Percentiles rank a stretch among this genome's conserved stretches.
phyloP scores from a whole-genome alignment of 2,113 vertebrate genomes.

The Piprites chloris region DNA sequence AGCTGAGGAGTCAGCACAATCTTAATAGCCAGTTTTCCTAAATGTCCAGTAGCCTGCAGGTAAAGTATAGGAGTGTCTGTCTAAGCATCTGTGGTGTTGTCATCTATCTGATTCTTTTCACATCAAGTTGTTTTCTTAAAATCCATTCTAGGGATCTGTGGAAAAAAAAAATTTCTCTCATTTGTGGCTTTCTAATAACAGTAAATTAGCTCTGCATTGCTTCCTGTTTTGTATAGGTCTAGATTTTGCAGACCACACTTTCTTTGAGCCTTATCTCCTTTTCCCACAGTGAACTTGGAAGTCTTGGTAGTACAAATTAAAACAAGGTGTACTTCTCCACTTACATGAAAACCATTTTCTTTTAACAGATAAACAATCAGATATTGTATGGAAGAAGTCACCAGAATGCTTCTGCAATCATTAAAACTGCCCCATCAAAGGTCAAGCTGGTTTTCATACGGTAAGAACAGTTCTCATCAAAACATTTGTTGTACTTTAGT shows the following conservation, averaged over 20 bases:
- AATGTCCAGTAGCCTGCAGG: not conserved
- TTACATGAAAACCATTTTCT: not conserved
- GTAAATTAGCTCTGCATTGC: not conserved
- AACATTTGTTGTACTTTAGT: not conserved
- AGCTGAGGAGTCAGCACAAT: not conserved
- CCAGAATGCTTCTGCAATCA: slow-evolving; percentile 95
- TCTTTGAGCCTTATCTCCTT: not conserved
- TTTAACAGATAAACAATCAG: slow-evolving; percentile 90
- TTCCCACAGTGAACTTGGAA: not conserved
- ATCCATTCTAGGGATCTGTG: not conserved
- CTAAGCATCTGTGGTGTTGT: not conserved
- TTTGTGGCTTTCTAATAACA: not conserved
- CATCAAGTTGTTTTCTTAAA: not conserved
- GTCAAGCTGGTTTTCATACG: slow-evolving; percentile 94
- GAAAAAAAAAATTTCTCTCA: not conserved
- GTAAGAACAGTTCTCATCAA: slow-evolving; percentile 70
- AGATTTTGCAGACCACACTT: not conserved
- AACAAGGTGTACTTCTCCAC: not conserved
- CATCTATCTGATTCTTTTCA: not conserved
- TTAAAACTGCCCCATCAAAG: slow-evolving; percentile 87
- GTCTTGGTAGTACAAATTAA: not conserved
- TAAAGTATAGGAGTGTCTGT: not conserved
- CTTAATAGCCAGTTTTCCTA: not conserved
- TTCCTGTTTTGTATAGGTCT: not conserved
- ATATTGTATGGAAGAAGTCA: slow-evolving; percentile 94